Conservation (phyloP, 2,113 vertebrate species). For the Oenanthe oenanthe region DNA sequence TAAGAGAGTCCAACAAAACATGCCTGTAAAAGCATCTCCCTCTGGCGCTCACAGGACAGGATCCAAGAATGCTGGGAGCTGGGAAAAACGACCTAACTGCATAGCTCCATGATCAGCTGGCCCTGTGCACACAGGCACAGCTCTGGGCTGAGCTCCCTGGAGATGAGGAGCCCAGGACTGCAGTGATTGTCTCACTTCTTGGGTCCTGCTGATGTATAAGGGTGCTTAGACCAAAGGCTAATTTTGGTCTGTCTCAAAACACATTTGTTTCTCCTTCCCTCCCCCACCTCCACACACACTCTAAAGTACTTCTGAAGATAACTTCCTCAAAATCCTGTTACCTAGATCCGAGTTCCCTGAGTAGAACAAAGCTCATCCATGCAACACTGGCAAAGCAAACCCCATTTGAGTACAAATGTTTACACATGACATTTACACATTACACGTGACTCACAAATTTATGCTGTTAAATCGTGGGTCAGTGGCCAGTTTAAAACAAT, state of each 20-base stretch:
- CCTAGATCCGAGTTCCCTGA: neutral
- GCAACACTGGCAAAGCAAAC: neutral
- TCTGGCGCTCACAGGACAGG: fast-evolving
- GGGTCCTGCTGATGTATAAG: neutral
- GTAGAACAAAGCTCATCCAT: neutral
- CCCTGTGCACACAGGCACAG: neutral
- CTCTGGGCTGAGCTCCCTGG: neutral
- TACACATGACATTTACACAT: neutral
- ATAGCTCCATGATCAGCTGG: fast-evolving
- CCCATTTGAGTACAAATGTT: neutral
- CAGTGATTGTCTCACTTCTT: neutral
- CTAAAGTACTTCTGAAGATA: neutral
- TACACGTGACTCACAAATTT: neutral
- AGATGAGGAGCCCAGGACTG: neutral
- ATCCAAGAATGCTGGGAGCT: neutral
- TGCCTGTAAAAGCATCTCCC: neutral
- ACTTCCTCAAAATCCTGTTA: neutral
- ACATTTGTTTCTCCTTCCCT: neutral
- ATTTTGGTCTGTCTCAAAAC: neutral
- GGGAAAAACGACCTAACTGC: fast-evolving
- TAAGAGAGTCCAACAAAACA: neutral
- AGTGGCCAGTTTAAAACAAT: neutral
- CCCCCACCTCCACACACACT: neutral
- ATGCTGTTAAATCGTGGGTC: neutral
- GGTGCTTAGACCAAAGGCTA: neutral